Evolutionary conservation across 92 coral and sea anemone species (phyloP), one percentile per base, ranked within the genome.

Genomic region (Nematostella vectensis): DNA sequence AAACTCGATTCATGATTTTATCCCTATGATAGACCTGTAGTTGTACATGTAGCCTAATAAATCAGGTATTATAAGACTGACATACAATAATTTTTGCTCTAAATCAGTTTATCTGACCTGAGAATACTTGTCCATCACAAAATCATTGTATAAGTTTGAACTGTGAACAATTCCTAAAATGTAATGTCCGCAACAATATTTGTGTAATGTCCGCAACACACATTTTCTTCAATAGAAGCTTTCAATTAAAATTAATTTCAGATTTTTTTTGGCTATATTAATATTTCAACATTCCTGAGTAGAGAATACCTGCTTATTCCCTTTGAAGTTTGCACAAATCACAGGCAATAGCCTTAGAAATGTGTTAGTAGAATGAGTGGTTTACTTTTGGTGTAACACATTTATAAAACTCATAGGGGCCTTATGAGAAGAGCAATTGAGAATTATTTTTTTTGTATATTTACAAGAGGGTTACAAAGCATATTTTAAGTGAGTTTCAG

Each of bases 181-280:
- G 80, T 69, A 70, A 70, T 70, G 76, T 70, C 76, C 49, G 76
- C 69, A 70, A 69, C 76, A 52, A 43, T 55, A 49, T 62, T 25
- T 62, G 37, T 71, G 70, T 71, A 54, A 71, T 71, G 77, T 54
- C 70, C 47, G 77, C 70, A 62, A 71, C 49, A 43, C 66, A 63
- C 48, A 63, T n/a, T n/a, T n/a, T n/a, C n/a, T n/a, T n/a, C n/a
- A n/a, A n/a, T n/a, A n/a, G n/a, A n/a, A n/a, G n/a, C n/a, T n/a
- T n/a, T n/a, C n/a, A n/a, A n/a, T n/a, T n/a, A n/a, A n/a, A n/a
- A n/a, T 30, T 19, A 44, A 21, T 3, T 63, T 38, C 52, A 9
- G 33, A 50, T 62, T 72, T 72, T 55, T 71, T 30, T 50, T 31
- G 30, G 65, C 30, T 55, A 58, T 47, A 40, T 31, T 11, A 54